phyloP scores from a whole-genome alignment of 1,140 invertebrate genomes.

The Dreissena polymorpha region DNA sequence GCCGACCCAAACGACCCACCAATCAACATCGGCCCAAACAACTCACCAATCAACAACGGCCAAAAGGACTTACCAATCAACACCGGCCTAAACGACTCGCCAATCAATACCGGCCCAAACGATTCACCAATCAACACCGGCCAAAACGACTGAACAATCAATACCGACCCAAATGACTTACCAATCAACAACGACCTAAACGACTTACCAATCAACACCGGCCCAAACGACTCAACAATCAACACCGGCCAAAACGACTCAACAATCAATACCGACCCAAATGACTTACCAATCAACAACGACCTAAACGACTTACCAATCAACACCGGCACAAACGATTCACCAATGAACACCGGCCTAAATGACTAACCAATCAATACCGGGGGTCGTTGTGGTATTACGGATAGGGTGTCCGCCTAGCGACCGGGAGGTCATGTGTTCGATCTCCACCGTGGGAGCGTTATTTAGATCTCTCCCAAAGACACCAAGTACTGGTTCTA shows the following conservation, averaged over 20 bases:
- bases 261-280: neutral
- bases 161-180: neutral
- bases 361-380: slow-evolving; percentile 58
- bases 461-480: too few species aligned
- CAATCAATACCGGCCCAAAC: slow-evolving; percentile 41
- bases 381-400: too few species aligned
- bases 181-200: neutral
- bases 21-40: neutral
- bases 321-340: neutral
- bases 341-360: neutral
- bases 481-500: too few species aligned
- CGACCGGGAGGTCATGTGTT: too few species aligned
- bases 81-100: neutral
- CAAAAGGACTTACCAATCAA: too few species aligned
- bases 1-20: neutral
- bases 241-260: slow-evolving; percentile 29
- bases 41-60: neutral
- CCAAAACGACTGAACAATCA: too few species aligned
- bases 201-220: neutral
- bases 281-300: neutral
- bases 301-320: neutral
- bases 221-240: slow-evolving; percentile 49
- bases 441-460: too few species aligned
- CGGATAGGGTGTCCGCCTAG: too few species aligned
- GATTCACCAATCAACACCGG: too few species aligned